Evolutionary conservation across 2,888 invertebrate species (phyloP), one percentile per base, ranked within the genome.

Genomic region (Leptinotarsa juncta): DNA sequence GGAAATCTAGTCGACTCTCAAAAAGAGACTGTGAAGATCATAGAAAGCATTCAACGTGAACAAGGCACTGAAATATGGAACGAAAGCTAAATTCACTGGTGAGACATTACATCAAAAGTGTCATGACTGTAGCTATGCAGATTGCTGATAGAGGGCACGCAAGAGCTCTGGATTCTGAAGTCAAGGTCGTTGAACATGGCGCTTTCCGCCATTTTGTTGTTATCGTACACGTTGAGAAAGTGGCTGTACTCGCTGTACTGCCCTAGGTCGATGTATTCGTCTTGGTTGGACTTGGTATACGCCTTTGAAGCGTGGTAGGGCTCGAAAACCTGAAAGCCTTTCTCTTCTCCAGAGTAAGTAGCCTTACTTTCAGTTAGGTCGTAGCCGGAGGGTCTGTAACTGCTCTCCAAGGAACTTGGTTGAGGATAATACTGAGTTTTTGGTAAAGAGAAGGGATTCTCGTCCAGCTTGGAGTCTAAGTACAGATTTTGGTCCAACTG

Each of bases 111-210:
- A 79, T 84, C 83, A 70, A 82, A 84, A 73, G 76, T 81, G 26
- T 82, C 82, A 20, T 81, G 81, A 78, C 75, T 81, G 77, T 82
- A 83, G 77, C 53, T 76, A 75, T 83, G 83, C 55, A 82, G 72
- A 77, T 80, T 81, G 68, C 75, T 83, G 65, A 81, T 77, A 77
- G 72, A 81, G 69, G 82, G 74, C 72, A 72, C 73, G 65, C 77
- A 79, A 53, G 73, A 65, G 57, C 74, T 69, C 48, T 83, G 84
- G 49, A 87, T 84, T 80, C 86, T 82, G 80, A 87, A 88, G 81
- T 88, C 88, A 4, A 88, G 81, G 60, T 88, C 88, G 71, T 83
- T 86, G 70, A 87, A 85, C 68, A 85, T 82, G n/a, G 84, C 79
- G 67, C 81, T 82, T 65, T 85, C 86, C 69, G 80, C 80, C 60